phyloP scores from a whole-genome alignment of 1,140 invertebrate genomes.

The Aphaenogaster rudis region DNA sequence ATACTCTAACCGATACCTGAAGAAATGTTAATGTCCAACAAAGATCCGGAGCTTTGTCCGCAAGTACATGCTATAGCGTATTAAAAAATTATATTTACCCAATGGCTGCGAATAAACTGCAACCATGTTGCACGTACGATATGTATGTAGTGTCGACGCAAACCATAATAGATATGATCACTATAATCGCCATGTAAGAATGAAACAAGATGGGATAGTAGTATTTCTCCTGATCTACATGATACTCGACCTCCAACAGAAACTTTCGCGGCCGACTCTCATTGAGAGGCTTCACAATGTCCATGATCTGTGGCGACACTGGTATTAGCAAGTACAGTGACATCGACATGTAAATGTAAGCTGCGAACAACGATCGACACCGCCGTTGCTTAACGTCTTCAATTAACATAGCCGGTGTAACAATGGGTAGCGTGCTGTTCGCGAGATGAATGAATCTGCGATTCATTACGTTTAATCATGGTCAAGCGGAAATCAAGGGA shows the following conservation, averaged over 20 bases:
- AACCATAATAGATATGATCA: neutral
- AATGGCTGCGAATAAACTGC: constrained; percentile 29
- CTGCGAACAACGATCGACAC: constrained; percentile 17
- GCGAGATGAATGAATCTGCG: neutral
- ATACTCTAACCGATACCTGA: neutral
- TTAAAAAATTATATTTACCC: constrained; percentile 21
- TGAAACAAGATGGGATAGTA: constrained; percentile 34
- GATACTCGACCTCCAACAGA: neutral
- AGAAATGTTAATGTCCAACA: neutral
- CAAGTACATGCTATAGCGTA: neutral
- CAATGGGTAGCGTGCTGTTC: neutral
- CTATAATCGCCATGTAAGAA: neutral
- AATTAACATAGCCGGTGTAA: neutral
- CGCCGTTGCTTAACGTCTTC: neutral
- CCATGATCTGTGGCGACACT: neutral
- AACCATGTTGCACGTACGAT: neutral
- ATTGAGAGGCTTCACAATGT: constrained; percentile 25
- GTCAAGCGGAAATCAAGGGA: neutral
- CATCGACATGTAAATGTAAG: neutral
- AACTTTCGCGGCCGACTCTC: neutral
- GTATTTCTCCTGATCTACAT: neutral
- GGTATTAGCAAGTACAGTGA: neutral
- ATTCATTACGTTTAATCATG: neutral
- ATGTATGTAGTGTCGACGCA: constrained; percentile 21
- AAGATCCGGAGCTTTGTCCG: neutral